phyloP scores from a whole-genome alignment of 2,113 vertebrate genomes.

The Cichladusa arquata region DNA sequence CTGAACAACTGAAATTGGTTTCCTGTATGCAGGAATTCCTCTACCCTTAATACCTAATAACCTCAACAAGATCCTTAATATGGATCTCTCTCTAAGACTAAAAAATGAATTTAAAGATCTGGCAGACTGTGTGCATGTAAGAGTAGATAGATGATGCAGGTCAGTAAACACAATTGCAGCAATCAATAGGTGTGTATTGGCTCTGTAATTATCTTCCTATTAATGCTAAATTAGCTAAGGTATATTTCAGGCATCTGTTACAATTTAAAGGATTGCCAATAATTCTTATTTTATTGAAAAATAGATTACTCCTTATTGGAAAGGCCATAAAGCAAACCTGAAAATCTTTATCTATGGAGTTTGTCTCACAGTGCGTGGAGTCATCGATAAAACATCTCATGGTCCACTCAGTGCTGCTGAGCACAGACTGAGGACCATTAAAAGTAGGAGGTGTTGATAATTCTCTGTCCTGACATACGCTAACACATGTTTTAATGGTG shows the following conservation, averaged over 20 bases:
- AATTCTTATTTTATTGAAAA: constrained; percentile 4
- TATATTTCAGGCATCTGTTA: background rate
- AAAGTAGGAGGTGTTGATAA: background rate
- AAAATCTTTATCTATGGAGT: constrained; percentile 2
- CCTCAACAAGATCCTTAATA: background rate
- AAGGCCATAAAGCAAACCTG: constrained; percentile 4
- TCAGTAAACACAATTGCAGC: background rate
- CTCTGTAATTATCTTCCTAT: constrained; percentile 7
- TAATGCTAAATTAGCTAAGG: constrained; percentile 10
- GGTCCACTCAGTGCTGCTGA: background rate
- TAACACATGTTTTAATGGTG: background rate
- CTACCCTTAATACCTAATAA: background rate
- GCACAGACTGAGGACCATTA: background rate
- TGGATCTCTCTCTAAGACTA: background rate
- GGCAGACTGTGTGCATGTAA: background rate
- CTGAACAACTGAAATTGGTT: background rate
- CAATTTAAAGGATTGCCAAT: background rate
- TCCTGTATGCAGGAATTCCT: background rate
- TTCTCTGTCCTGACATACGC: constrained; percentile 2
- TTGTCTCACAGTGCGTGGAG: background rate
- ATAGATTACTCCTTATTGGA: background rate
- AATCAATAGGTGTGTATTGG: background rate
- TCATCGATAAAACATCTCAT: background rate
- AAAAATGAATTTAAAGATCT: background rate
- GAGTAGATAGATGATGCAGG: background rate